phyloP scores from a whole-genome alignment of 2,113 vertebrate species.

The Lepus americanus region DNA sequence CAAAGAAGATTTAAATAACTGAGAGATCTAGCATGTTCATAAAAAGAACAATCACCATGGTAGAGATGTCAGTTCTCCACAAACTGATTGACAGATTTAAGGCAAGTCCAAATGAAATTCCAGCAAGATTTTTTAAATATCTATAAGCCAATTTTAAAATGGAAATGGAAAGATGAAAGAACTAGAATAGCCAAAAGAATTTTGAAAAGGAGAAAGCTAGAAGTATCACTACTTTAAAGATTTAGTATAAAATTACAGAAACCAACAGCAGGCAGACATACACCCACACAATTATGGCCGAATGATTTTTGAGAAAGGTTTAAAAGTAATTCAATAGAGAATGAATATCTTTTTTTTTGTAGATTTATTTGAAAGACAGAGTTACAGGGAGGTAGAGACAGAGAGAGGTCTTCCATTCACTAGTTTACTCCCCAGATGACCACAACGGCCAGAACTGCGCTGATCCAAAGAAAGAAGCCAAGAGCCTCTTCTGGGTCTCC shows the following conservation, averaged over 20 bases:
- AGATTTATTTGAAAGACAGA: no score
- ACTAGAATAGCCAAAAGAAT: no score
- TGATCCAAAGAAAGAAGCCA: no score
- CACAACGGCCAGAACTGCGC: no score
- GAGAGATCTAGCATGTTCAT: background rate
- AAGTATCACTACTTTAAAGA: background rate
- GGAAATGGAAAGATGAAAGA: background rate
- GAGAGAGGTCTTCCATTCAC: no score
- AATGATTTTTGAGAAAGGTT: background rate
- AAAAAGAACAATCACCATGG: background rate
- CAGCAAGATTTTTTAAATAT: background rate
- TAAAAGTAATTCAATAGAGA: background rate
- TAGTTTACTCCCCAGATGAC: no score
- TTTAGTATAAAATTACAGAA: background rate
- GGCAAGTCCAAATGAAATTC: slow-evolving; percentile 24
- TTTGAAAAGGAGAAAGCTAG: no score
- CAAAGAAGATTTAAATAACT: background rate
- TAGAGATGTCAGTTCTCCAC: background rate
- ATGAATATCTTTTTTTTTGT: no score
- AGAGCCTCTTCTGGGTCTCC: no score
- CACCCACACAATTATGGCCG: background rate
- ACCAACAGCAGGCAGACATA: background rate
- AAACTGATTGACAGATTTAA: slow-evolving; percentile 33
- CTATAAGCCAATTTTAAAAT: background rate
- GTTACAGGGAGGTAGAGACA: no score